Evolutionary conservation across 1,140 invertebrate genomes (phyloP), one percentile per base, ranked within the genome.

Genomic region (Stegodyphus dumicola): DNA sequence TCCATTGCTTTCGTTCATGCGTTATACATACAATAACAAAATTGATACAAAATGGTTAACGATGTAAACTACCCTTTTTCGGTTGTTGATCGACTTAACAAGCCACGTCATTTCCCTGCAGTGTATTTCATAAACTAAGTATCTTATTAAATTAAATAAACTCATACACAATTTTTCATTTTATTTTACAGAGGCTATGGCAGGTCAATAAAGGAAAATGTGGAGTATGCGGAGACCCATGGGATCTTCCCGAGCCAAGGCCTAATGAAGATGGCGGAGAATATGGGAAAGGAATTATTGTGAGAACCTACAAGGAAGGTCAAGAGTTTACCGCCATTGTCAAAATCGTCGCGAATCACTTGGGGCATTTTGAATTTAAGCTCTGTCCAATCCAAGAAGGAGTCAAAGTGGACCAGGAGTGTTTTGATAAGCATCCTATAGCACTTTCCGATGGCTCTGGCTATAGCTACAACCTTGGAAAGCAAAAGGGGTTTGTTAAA

Each of bases 221-320:
- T 89, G 96, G 96, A 6, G 93, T 96, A 48, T 97, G 96, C 89
- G 96, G 96, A 6, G 96, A 97, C 90, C 92, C 89, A 4, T 90
- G 88, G 90, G 89, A 84, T 92, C 92, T 13, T 91, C 88, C 90
- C 5, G 90, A 89, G 69, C 94, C 94, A 10, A 91, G 94, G 87
- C 88, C 89, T 3, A 93, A 94, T 87, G 94, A 94, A 90, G 91
- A 94, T 69, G 93, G 93, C 9, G 94, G 94, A n/a, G 88, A 79
- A 49, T 94, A 92, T 88, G 93, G 93, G 87, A 88, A 76, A 0
- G 93, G 93, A 6, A 90, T 91, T 4, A 92, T 94, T 51, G 92
- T 92, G 0, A 89, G 86, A 65, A 89, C 88, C 13, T 91, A 91
- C 87, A 87, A 88, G n/a, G 65, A 88, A 33, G 87, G 93, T 89